A percentile compares a stretch with the other conserved stretches of the same genome.
Conservation (phyloP, 1,140 invertebrate species). For the Cyrtorhinus lividipennis region DNA sequence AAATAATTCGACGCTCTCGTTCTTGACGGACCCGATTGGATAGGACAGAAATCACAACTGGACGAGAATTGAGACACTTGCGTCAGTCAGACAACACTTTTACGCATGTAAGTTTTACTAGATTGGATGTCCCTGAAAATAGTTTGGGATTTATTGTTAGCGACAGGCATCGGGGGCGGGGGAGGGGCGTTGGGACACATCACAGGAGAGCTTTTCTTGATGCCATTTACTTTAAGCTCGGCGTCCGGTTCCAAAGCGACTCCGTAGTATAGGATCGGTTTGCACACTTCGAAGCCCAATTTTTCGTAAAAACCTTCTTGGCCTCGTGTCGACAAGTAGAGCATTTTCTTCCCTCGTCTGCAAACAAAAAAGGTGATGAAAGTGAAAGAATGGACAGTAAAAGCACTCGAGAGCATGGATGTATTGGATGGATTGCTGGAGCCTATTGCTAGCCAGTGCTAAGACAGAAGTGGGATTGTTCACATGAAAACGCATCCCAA, state of each 20-base stretch:
- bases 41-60: too few species aligned
- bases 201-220: not conserved
- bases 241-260: not conserved
- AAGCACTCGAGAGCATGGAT: constrained; percentile 5
- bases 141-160: not conserved
- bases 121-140: not conserved
- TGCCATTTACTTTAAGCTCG: constrained; percentile 6
- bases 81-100: constrained; percentile 8
- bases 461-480: constrained; percentile 9
- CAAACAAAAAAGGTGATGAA: constrained; percentile 13
- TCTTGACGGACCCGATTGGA: too few species aligned
- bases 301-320: constrained; percentile 30
- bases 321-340: constrained; percentile 28
- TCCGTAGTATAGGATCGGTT: constrained; percentile 27
- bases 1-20: too few species aligned
- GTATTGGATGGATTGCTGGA: not conserved
- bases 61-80: too few species aligned
- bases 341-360: constrained; percentile 25
- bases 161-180: constrained; percentile 18
- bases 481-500: too few species aligned
- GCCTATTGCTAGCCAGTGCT: not conserved
- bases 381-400: constrained; percentile 2
- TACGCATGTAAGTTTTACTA: constrained; percentile 18
- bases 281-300: constrained; percentile 27
- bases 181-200: constrained; percentile 14